Base-by-base conservation (phyloP, 2,888 invertebrate species). In the Macaria notata region DNA sequence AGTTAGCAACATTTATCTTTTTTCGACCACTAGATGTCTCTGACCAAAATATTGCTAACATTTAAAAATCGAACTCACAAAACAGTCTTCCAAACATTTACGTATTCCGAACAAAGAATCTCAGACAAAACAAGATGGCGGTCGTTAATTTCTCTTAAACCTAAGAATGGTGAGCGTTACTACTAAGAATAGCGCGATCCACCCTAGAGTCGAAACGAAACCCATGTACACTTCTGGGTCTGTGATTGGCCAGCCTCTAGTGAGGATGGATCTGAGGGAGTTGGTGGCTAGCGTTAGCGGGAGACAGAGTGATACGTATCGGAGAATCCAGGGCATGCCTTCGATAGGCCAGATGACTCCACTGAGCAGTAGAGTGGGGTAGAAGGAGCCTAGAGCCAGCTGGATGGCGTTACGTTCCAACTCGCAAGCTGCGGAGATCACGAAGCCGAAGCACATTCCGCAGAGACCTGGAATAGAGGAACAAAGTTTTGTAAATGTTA, bases 261-360 rank as follows among this genome's bases (percentile, higher is more conserved):
- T 97, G 48, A 98, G 92, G 86, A 98, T 96, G 52, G 96, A 96
- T 51, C 98, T 92, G 50, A 98, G 92, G 0, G 98, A 95, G 44
- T 97, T 96, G n/a, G 98, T 98, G n/a, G 98, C 97, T 79, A 97
- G 92, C 0, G 98, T 98, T 51, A 98, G 88, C 0, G 98, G 98
- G 50, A 98, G 93, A 70, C 95, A 95, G 46, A 96, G 93, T 1
- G 97, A 95, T 52, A 98, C 94, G 83, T 97, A 97, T 69, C 95
- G 93, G 38, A 98, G 89, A 58, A 96, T 93, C 71, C 94, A 93
- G 3, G 98, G 98, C 97, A 98, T 98, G 62, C 98, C 98, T 83
- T 98, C 98, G 62, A 98, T 95, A 58, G 98, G 98, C 98, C 98
- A 98, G 76, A 98, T 97, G 42, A 98, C 98, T 55, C 98, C 98